Base-by-base conservation (phyloP, 2,888 invertebrate genomes). In the Drosophila anomelani region DNA sequence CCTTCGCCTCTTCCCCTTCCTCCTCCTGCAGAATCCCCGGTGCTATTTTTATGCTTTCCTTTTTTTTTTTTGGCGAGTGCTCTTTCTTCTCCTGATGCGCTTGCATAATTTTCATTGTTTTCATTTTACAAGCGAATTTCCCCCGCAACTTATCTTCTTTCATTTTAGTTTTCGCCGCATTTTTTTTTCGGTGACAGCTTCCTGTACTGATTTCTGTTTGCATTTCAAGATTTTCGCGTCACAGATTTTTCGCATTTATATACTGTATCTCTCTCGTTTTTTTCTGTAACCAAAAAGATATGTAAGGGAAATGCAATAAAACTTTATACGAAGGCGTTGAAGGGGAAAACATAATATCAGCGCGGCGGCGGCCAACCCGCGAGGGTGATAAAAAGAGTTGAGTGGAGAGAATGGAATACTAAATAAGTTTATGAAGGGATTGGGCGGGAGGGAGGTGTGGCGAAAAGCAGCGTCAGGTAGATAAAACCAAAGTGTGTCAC, bases 41-140 rank as follows among this genome's bases (percentile, higher is more conserved):
- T 60, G 84, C 77, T 78, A 84, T 86, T 84, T 84, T 87, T 84
- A 86, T 84, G 34, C 20, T 81, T 76, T 77, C 78, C 34, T 55
- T 44, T 67, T n/a, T 20, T n/a, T 20, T 78, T 80, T 64, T 63
- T 38, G 62, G 54, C 46, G 32, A 54, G 34, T 34, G 66, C 84
- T 80, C 39, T 60, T 32, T 13, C 82, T 75, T 17, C 32, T 79
- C 77, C 47, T 47, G 47, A 79, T 78, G 85, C 85, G 85, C 82
- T 85, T 88, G 86, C 88, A 81, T 81, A 88, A 84, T 85, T 88
- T 85, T 81, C 87, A 88, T 88, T 85, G 88, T 85, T 88, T 88
- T 88, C 84, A 80, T 85, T 88, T 85, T 81, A 75, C 83, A 70
- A 77, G 79, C 79, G 73, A 84, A 81, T 77, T 85, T 84, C 75